These are phyloP conservation scores for Schizopygopsis pylzovi DNA, from an alignment of 2,797 vertebrate genomes.

Conservation along the genomic window DNA sequence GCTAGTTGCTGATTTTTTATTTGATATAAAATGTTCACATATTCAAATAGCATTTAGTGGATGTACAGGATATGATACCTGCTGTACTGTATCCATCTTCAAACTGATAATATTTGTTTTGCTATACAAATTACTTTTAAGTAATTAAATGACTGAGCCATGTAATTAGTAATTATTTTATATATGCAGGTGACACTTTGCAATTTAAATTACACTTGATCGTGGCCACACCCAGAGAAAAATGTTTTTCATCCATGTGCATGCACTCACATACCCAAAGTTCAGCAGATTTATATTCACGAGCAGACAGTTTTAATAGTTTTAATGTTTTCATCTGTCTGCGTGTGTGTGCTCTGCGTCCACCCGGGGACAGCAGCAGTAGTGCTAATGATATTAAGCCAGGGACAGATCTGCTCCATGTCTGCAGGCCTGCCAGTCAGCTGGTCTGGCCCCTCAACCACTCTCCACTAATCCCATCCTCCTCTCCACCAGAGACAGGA, in stretches of 20 bases:
- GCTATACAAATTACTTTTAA: neutral
- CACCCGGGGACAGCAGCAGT: constrained; percentile 78
- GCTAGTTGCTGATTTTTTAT: neutral
- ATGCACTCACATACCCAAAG: constrained; percentile 18
- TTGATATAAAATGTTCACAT: neutral
- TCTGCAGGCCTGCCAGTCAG: constrained; percentile 82
- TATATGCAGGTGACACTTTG: neutral
- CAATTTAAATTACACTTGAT: neutral
- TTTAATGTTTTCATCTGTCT: constrained; percentile 78
- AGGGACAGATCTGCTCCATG: constrained; percentile 86
- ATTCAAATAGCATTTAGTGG: neutral
- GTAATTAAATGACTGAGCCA: neutral
- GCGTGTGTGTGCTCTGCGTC: constrained; percentile 38
- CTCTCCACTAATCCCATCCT: constrained; percentile 85
- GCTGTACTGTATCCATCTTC: neutral
- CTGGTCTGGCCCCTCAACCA: constrained; percentile 82
- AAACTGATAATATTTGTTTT: neutral
- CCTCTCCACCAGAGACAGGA: constrained; percentile 82
- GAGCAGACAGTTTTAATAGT: constrained; percentile 72
- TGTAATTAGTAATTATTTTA: neutral
- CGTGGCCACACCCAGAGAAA: neutral
- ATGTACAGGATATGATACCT: neutral
- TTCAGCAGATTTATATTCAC: constrained; percentile 37
- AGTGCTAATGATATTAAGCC: constrained; percentile 84
- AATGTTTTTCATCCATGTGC: neutral